phyloP scores from a whole-genome alignment of 2,888 invertebrate species.

The Habrosyne pyritoides region DNA sequence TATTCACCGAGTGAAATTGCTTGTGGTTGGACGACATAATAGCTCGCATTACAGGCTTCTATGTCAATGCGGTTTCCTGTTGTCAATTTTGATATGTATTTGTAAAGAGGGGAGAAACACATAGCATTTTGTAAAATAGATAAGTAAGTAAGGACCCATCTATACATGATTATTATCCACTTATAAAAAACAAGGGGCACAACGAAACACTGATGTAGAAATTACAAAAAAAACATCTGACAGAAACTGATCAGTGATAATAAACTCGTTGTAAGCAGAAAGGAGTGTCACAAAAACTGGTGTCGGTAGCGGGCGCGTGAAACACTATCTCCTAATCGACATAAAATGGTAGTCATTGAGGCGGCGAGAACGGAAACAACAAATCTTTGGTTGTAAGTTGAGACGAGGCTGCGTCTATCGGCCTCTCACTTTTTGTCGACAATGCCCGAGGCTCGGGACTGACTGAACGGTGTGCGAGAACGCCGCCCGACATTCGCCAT shows the following conservation, averaged over 20 bases:
- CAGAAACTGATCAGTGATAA: conserved; percentile 71
- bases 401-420: conserved; percentile 60
- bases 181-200: conserved; percentile 47
- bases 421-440: conserved; percentile 73
- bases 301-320: conserved; percentile 79
- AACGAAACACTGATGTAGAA: conserved; percentile 43
- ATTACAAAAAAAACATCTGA: conserved; percentile 49
- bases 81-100: conserved; percentile 47
- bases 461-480: conserved; percentile 25
- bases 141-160: conserved; percentile 6
- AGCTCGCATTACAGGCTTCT: conserved; percentile 66
- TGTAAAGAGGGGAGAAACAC: conserved; percentile 36
- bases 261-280: conserved; percentile 75
- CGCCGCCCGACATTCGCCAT: conserved; percentile 63
- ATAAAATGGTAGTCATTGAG: conserved; percentile 82
- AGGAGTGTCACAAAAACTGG: conserved; percentile 79
- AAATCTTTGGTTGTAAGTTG: conserved; percentile 75
- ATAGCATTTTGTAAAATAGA: conserved; percentile 16
- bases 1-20: conserved; percentile 72
- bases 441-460: conserved; percentile 36
- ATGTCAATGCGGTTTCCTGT: conserved; percentile 70
- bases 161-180: conserved; percentile 8
- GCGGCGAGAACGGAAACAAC: conserved; percentile 80
- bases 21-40: conserved; percentile 76
- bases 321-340: conserved; percentile 82